A percentile compares a stretch with the other conserved stretches of the same genome.
Evolutionary conservation across 1,140 invertebrate genomes (phyloP).

Genomic region (Drosophila punjabiensis): DNA sequence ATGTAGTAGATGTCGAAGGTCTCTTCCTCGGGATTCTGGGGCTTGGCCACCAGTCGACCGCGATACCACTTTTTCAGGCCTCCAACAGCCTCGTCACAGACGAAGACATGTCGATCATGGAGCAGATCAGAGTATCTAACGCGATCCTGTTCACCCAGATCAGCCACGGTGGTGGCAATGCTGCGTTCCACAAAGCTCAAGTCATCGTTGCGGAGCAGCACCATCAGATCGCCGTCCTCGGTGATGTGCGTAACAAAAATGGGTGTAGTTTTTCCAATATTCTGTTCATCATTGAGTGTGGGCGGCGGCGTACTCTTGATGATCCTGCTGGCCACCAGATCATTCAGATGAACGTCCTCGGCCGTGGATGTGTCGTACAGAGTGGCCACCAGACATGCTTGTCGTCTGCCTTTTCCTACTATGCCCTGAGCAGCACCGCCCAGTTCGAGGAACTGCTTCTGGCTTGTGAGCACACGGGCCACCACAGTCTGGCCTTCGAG

Average conservation of each 20-base stretch:
- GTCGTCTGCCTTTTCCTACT: constrained; percentile 15
- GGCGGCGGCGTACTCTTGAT: constrained; percentile 66
- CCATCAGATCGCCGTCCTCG: constrained; percentile 75
- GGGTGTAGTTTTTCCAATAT: constrained; percentile 50
- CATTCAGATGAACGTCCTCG: constrained; percentile 81
- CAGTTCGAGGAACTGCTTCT: constrained; percentile 49
- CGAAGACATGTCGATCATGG: constrained; percentile 72
- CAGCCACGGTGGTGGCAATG: constrained; percentile 68
- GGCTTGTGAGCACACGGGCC: constrained; percentile 72
- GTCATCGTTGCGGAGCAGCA: constrained; percentile 69
- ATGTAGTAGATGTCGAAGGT: constrained; percentile 76
- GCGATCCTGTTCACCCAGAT: constrained; percentile 64
- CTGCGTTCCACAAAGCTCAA: constrained; percentile 74
- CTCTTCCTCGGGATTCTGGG: constrained; percentile 59
- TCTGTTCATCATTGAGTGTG: constrained; percentile 61
- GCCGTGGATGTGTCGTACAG: constrained; percentile 81
- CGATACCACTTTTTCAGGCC: constrained; percentile 76
- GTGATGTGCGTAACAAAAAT: constrained; percentile 76
- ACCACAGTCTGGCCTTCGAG: constrained; percentile 71
- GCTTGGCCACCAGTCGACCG: constrained; percentile 56
- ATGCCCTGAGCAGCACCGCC: constrained; percentile 53
- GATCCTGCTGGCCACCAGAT: constrained; percentile 69
- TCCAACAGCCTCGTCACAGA: constrained; percentile 65
- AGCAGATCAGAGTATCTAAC: constrained; percentile 61
- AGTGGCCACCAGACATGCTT: constrained; percentile 72